phyloP scores from a whole-genome alignment of 1,140 invertebrate species.

The Rhyzopertha dominica region DNA sequence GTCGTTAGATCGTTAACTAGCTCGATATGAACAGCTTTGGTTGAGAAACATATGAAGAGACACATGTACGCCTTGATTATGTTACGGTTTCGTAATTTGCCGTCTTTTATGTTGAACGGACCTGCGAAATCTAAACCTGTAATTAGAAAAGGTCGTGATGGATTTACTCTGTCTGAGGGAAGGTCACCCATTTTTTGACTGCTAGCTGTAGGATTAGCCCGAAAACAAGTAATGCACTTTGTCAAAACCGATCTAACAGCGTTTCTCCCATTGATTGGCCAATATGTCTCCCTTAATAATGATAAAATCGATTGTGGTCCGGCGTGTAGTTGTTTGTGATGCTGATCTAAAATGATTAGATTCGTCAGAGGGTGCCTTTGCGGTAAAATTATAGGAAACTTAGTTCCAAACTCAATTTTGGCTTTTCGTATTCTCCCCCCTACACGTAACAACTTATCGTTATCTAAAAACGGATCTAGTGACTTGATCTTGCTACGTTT shows the following conservation, averaged over 20 bases:
- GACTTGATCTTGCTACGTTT: constrained; percentile 17
- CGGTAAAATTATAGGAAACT: constrained; percentile 20
- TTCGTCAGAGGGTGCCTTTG: constrained; percentile 17
- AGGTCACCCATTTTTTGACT: constrained; percentile 22
- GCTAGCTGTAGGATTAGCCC: background rate
- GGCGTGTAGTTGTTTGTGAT: constrained; percentile 18
- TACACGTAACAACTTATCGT: constrained; percentile 40
- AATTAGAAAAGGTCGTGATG: constrained; percentile 24
- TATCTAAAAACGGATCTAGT: constrained; percentile 43
- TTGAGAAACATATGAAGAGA: constrained; percentile 14
- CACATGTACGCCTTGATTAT: constrained; percentile 29
- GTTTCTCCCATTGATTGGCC: constrained; percentile 20
- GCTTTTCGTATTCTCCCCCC: too few species aligned
- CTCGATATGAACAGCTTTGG: constrained; percentile 35
- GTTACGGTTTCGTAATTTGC: constrained; percentile 14
- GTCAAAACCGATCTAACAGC: constrained; percentile 16
- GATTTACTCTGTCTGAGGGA: constrained; percentile 18
- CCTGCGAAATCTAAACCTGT: constrained; percentile 38
- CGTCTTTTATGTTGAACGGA: constrained; percentile 25
- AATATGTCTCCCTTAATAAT: constrained; percentile 17
- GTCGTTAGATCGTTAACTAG: constrained; percentile 25
- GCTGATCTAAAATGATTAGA: constrained; percentile 15
- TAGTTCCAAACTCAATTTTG: too few species aligned
- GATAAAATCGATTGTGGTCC: constrained; percentile 10
- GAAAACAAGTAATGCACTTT: constrained; percentile 21